These are phyloP conservation scores for Drosophila tripunctata DNA, from an alignment of 2,888 invertebrate genomes.

Conservation along the genomic window DNA sequence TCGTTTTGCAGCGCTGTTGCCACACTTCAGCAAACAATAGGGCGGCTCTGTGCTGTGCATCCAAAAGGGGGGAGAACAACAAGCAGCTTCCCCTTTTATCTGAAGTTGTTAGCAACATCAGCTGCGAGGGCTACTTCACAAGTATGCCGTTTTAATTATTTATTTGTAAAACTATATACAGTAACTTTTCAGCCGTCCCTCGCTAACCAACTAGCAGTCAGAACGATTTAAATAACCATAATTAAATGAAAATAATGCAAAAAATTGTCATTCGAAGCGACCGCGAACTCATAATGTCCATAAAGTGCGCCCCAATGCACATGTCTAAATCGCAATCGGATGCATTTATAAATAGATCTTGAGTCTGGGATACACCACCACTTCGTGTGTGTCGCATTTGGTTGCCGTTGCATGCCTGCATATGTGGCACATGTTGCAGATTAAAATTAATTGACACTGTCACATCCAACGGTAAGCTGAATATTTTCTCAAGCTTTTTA, in stretches of 20 bases:
- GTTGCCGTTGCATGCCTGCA: conserved; percentile 23
- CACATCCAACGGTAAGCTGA: conserved; percentile 7
- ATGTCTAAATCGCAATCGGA: conserved; percentile 19
- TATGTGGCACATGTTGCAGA: conserved; percentile 57
- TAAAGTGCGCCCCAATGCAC: conserved; percentile 12
- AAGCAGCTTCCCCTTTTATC: conserved; percentile 11
- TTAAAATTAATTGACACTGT: conserved; percentile 61
- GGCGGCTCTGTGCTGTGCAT: conserved; percentile 54
- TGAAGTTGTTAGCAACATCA: conserved; percentile 1
- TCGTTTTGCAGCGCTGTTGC: conserved; percentile 54
- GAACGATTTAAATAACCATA: conserved; percentile 50
- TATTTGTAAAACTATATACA: not conserved
- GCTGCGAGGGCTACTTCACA: not conserved
- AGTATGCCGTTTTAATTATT: not conserved
- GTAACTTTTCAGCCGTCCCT: not conserved
- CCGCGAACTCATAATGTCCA: conserved; percentile 1
- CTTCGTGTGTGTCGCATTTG: conserved; percentile 23
- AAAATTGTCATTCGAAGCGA: conserved; percentile 26
- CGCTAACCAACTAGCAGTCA: conserved; percentile 40
- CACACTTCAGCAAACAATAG: conserved; percentile 68
- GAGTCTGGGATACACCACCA: no score
- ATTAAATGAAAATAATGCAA: conserved; percentile 11
- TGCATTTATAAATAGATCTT: conserved; percentile 53
- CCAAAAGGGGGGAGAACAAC: conserved; percentile 22
- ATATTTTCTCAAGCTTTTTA: conserved; percentile 6